Conservation (phyloP, 2,797 vertebrate species). For the Thunnus albacares region DNA sequence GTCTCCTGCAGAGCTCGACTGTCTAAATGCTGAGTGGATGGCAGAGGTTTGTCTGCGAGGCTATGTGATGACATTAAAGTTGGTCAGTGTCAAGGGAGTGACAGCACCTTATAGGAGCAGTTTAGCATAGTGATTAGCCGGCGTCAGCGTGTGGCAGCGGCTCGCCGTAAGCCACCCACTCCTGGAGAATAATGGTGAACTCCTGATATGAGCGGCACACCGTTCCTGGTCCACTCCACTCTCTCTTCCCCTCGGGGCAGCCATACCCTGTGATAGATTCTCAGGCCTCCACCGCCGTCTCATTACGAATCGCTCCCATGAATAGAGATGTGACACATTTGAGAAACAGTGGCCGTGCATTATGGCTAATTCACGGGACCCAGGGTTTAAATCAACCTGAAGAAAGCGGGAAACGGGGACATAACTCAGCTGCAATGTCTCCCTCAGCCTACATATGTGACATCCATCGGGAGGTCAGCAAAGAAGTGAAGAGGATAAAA, state of each 20-base stretch:
- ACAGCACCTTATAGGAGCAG: slow-evolving; percentile 27
- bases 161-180: slow-evolving; percentile 33
- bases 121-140: slow-evolving; percentile 46
- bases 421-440: slow-evolving; percentile 78
- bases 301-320: slow-evolving; percentile 81
- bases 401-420: slow-evolving; percentile 40
- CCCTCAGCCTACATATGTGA: slow-evolving; percentile 30
- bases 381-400: slow-evolving; percentile 82
- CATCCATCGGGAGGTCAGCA: slow-evolving; percentile 48
- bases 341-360: slow-evolving; percentile 76
- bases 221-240: slow-evolving; percentile 66
- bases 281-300: slow-evolving; percentile 80
- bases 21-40: slow-evolving; percentile 21
- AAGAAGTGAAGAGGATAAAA: slow-evolving; percentile 35
- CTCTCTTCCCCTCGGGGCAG: slow-evolving; percentile 75
- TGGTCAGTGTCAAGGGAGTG: slow-evolving; percentile 20
- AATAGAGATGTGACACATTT: slow-evolving; percentile 86
- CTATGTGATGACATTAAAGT: slow-evolving; percentile 33
- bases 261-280: slow-evolving; percentile 84
- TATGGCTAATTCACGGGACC: slow-evolving; percentile 85
- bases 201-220: slow-evolving; percentile 70
- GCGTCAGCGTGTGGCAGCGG: slow-evolving; percentile 12
- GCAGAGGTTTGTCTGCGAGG: slow-evolving; percentile 19
- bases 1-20: background rate
- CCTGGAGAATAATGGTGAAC: slow-evolving; percentile 84